Evolutionary conservation across 2,888 invertebrate genomes (phyloP), one percentile per base, ranked within the genome.

Genomic region (Amblyjoppa fuscipennis): DNA sequence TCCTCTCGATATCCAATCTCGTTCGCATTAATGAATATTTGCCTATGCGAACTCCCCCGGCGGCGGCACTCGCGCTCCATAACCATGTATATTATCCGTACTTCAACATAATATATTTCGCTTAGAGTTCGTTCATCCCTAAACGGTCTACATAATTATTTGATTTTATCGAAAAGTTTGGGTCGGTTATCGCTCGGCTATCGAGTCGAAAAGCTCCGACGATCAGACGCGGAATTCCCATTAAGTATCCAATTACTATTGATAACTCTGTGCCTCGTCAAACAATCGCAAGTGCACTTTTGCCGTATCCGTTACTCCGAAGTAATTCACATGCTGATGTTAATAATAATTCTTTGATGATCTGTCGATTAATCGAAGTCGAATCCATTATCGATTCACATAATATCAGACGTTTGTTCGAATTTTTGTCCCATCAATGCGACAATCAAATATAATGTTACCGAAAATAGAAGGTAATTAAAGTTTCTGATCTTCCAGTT

Each of bases 21-120:
- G 61, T 45, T 61, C 61, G 61, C 59, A 61, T 20, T 74, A 74
- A 74, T 74, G 74, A 74, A 74, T 74, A 74, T 74, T 74, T 31
- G 59, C 61, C 5, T 38, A 20, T 25, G 73, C 53, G 20, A 71
- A 34, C 38, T 38, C 6, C 20, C 45, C 45, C 16, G 1, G 13
- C 31, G n/a, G 41, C 38, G 25, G 56, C 4, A 13, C 28, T 59
- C 20, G 4, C n/a, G 51, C 34, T 6, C 25, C 41, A 20, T 53
- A n/a, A 20, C 53, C 16, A 53, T 53, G 6, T 71, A 53, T 20
- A 49, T 51, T 53, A 51, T 73, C 41, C 34, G 16, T 45, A 45
- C 45, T 16, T 3, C 45, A 16, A 11, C 41, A 7, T 28, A 25
- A 11, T 73, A 38, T n/a, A 25, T 34, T 7, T 13, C 49, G 28